Evolutionary conservation across 2,888 invertebrate species (phyloP), one percentile per base, ranked within the genome.

Genomic region (Nudaria mundana): DNA sequence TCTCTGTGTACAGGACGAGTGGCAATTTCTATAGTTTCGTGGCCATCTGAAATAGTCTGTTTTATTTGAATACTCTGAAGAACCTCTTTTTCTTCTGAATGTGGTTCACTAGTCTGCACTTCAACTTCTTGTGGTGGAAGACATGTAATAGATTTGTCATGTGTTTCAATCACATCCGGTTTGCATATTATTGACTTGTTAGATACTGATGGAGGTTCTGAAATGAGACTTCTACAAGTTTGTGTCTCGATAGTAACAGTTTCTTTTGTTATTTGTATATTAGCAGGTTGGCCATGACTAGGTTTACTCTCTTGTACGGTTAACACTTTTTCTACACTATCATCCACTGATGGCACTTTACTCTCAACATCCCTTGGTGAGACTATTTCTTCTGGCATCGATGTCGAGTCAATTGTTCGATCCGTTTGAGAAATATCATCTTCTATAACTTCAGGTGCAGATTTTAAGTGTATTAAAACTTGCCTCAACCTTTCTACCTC

Each of bases 21-120:
- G 8, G 92, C 92, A 44, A 94, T 93, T 81, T 93, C 92, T 52
- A 94, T 93, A 0, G 92, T 93, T 76, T 94, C 93, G 57, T 92
- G 91, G 2, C 92, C 92, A 44, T 90, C 92, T 37, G 90, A 90
- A 40, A 91, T 74, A 8, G 87, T 92, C 70, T 94, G 93, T 5
- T 89, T 90, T 0, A 94, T 92, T 66, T 91, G 90, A 54, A 94
- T 93, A 43, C 91, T 92, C 76, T 94, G 93, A 40, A 90, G 61
- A 3, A 81, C 44, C 60, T 86, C 90, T 16, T 87, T 88, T 24
- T 90, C 90, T 35, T 77, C 72, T 18, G 89, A 86, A 42, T 76
- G 75, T 3, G 77, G 78, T 34, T 90, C 89, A 65, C 90, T 91
- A 0, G 92, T 92, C 72, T 93, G 93, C 26, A 92, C 90, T 72